phyloP scores from a whole-genome alignment of 2,797 vertebrate species.

The Dipus sagitta region DNA sequence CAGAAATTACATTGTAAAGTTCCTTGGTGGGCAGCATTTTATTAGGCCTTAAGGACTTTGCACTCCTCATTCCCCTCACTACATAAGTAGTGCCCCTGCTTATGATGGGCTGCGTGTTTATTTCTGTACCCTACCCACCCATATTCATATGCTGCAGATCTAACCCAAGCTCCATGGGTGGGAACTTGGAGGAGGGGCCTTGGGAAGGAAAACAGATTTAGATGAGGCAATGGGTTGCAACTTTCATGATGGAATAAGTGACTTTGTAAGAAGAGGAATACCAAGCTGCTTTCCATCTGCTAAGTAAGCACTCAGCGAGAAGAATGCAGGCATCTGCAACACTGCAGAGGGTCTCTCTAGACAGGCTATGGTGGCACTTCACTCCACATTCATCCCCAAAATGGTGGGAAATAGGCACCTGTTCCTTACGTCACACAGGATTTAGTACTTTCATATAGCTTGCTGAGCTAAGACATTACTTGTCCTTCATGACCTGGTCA shows the following conservation, averaged over 20 bases:
- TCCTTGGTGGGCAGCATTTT: not conserved
- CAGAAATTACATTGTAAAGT: not conserved
- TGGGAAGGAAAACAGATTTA: not conserved
- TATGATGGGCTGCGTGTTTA: not conserved
- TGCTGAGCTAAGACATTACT: not conserved
- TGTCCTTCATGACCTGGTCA: not conserved
- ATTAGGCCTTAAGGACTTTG: not conserved
- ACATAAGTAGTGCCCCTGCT: not conserved
- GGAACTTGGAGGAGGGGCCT: not conserved
- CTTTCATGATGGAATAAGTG: not conserved
- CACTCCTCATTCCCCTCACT: not conserved
- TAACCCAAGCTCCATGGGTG: not conserved
- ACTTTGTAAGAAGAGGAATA: not conserved
- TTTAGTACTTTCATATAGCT: not conserved
- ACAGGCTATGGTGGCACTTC: not conserved
- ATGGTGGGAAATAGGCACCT: not conserved
- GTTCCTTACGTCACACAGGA: not conserved
- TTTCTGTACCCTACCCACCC: too few species aligned
- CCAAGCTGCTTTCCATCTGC: not conserved
- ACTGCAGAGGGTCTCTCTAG: not conserved
- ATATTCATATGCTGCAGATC: not conserved
- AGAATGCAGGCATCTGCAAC: not conserved
- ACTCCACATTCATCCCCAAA: not conserved
- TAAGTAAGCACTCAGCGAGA: not conserved
- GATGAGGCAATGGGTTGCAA: not conserved